Evolutionary conservation across 2,113 vertebrate species (phyloP).

Genomic region (Orycteropus afer): DNA sequence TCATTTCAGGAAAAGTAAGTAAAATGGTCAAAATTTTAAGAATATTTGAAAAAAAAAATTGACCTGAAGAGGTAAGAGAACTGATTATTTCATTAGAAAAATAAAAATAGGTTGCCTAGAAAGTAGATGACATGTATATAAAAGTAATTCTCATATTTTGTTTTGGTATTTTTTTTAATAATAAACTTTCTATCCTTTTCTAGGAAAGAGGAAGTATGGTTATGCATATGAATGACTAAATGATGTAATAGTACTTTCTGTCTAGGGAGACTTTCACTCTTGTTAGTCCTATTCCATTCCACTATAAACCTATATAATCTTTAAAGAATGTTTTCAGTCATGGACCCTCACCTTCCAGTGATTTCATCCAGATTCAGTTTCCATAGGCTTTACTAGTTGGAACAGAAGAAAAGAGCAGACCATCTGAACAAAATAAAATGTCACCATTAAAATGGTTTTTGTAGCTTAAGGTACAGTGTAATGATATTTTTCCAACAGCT

Average conservation of each 20-base stretch:
- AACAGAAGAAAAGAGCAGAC: constrained; percentile 85
- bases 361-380: constrained; percentile 89
- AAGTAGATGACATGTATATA: neutral
- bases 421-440: constrained; percentile 90
- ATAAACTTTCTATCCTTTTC: constrained; percentile 50
- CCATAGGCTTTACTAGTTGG: constrained; percentile 83
- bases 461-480: constrained; percentile 87
- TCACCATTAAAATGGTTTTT: constrained; percentile 88
- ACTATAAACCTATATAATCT: constrained; percentile 84
- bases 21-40: neutral
- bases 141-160: neutral
- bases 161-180: constrained; percentile 56
- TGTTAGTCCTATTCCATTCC: constrained; percentile 81
- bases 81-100: constrained; percentile 41
- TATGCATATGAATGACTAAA: constrained; percentile 57
- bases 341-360: constrained; percentile 86
- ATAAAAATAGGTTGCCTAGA: neutral
- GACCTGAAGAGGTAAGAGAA: neutral
- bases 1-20: neutral
- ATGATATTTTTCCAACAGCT: constrained; percentile 88
- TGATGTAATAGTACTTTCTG: constrained; percentile 80
- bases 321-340: constrained; percentile 87
- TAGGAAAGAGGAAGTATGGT: constrained; percentile 56
- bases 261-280: constrained; percentile 81
- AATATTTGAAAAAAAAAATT: neutral